These are phyloP conservation scores for Leptinotarsa texana DNA, from an alignment of 1,140 invertebrate species.

Conservation along the genomic window DNA sequence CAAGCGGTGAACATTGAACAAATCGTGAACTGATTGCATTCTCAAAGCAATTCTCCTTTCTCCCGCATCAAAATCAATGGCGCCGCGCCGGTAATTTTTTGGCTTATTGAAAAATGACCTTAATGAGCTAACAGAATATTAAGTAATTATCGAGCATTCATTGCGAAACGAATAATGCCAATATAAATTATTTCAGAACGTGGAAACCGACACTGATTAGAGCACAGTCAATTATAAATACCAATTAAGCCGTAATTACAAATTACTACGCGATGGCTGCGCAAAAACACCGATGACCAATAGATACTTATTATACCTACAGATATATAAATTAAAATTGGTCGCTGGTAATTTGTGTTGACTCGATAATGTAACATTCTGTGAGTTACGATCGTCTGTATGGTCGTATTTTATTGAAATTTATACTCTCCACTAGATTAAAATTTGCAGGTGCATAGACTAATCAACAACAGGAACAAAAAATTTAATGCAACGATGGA, in stretches of 20 bases:
- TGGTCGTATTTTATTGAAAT: not conserved
- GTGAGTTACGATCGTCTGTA: conserved; percentile 4
- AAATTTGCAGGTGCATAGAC: not conserved
- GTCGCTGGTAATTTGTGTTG: conserved; percentile 2
- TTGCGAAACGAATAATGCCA: conserved; percentile 7
- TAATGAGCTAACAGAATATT: conserved; percentile 14
- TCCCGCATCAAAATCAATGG: not conserved
- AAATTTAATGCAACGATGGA: no score
- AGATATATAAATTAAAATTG: not conserved
- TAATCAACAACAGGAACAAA: not conserved
- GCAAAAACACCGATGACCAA: conserved; percentile 7
- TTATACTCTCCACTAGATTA: conserved; percentile 2
- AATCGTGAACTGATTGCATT: no score
- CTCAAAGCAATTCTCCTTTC: no score
- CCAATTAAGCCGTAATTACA: conserved; percentile 12
- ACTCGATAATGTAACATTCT: not conserved
- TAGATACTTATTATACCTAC: conserved; percentile 8
- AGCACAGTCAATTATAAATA: conserved; percentile 13
- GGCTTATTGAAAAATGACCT: not conserved
- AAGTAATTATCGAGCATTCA: conserved; percentile 4
- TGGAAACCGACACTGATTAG: not conserved
- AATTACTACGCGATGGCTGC: conserved; percentile 7
- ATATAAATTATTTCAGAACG: conserved; percentile 19
- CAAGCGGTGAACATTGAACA: no score
- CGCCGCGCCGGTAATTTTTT: not conserved